A percentile compares a stretch with the other conserved stretches of the same genome.
phyloP scores from a whole-genome alignment of 1,140 invertebrate species.

The Vanessa tameamea region DNA sequence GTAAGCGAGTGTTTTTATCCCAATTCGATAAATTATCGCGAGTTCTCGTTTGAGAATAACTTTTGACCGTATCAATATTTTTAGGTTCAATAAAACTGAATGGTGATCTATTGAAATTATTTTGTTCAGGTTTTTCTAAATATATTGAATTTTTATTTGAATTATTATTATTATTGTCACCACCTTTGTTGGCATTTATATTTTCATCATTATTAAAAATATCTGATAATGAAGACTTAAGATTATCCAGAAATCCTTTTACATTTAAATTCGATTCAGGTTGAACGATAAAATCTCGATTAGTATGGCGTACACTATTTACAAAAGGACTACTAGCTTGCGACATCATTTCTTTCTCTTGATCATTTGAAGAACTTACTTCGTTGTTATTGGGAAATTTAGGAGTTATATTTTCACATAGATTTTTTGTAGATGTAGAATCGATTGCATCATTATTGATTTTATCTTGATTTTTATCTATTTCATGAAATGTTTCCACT shows the following conservation, averaged over 20 bases:
- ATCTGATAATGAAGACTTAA: conserved; percentile 19
- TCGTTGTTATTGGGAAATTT: conserved; percentile 1
- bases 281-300: conserved; percentile 22
- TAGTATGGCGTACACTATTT: conserved; percentile 11
- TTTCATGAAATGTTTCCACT: background rate
- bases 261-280: conserved; percentile 14
- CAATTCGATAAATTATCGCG: background rate
- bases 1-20: conserved; percentile 17
- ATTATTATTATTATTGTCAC: conserved; percentile 3
- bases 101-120: background rate
- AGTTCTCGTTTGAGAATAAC: background rate
- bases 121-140: background rate
- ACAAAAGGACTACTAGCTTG: conserved; percentile 46
- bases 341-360: conserved; percentile 40
- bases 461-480: background rate
- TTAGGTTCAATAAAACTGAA: background rate
- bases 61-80: background rate
- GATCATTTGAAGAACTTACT: background rate
- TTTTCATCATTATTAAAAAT: conserved; percentile 17
- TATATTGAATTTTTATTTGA: conserved; percentile 6
- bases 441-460: background rate
- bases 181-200: conserved; percentile 9
- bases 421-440: background rate
- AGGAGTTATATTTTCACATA: conserved; percentile 16
- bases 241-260: conserved; percentile 21